phyloP scores from a whole-genome alignment of 2,113 vertebrate species.

The Heloderma charlesbogerti region DNA sequence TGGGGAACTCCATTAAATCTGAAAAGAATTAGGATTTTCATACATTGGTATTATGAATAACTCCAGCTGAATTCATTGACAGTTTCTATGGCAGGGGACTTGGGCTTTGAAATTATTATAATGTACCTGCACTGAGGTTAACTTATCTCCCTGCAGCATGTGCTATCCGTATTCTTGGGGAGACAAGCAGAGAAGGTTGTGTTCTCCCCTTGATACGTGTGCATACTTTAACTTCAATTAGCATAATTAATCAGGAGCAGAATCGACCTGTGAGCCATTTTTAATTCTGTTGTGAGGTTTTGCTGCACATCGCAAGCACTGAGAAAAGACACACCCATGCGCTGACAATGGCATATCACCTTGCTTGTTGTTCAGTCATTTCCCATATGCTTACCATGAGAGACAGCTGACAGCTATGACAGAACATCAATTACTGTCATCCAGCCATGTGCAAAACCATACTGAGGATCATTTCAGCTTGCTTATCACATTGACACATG shows the following conservation, averaged over 20 bases:
- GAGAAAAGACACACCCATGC: constrained; percentile 38
- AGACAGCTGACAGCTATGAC: constrained; percentile 51
- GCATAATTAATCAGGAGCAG: constrained; percentile 63
- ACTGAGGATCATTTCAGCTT: constrained; percentile 27
- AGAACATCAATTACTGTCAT: constrained; percentile 62
- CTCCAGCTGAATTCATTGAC: background rate
- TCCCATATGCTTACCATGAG: constrained; percentile 56
- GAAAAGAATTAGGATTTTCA: background rate
- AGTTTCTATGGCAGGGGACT: background rate
- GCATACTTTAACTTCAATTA: constrained; percentile 62
- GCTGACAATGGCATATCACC: constrained; percentile 28
- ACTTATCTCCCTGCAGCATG: constrained; percentile 27
- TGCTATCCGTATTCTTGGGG: constrained; percentile 18
- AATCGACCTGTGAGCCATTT: constrained; percentile 24
- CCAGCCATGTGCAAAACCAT: background rate
- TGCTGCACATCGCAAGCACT: constrained; percentile 3
- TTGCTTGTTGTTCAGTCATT: constrained; percentile 37
- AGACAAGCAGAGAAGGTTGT: constrained; percentile 53
- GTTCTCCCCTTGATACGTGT: constrained; percentile 38
- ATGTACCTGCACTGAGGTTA: background rate
- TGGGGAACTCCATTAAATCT: background rate
- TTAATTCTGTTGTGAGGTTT: constrained; percentile 8
- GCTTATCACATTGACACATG: constrained; percentile 23
- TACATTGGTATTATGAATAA: background rate
- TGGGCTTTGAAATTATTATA: constrained; percentile 22